These are phyloP conservation scores for Polyergus mexicanus DNA, from an alignment of 1,140 invertebrate genomes.

Conservation along the genomic window DNA sequence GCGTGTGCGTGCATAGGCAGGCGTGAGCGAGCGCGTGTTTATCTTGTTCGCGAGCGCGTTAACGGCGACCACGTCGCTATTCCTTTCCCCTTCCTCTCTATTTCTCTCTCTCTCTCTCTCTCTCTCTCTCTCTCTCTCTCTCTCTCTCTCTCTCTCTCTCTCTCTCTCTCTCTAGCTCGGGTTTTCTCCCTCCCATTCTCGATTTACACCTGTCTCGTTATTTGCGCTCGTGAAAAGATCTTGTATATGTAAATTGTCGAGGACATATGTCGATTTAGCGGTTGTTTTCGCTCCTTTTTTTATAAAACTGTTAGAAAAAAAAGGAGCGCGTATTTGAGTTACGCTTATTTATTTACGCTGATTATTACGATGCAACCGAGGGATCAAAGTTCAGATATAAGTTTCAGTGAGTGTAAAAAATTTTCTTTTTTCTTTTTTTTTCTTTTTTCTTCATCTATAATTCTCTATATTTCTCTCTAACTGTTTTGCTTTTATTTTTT, in stretches of 20 bases:
- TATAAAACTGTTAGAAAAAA: too few relatives aligned
- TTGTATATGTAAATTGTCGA: background rate
- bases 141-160: background rate
- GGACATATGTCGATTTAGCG: background rate
- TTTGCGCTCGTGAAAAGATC: slow-evolving; percentile 33
- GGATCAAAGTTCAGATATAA: background rate
- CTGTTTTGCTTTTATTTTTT: background rate
- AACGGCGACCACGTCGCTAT: background rate
- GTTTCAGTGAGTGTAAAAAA: background rate
- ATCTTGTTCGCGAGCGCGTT: slow-evolving; percentile 34
- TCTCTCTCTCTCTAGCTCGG: background rate
- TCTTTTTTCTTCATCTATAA: background rate
- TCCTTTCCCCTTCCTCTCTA: slow-evolving; percentile 43
- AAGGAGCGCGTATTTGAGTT: too few relatives aligned
- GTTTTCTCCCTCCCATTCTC: background rate
- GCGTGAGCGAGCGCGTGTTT: slow-evolving; percentile 31
- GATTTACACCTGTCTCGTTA: background rate
- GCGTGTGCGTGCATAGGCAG: slow-evolving; percentile 69
- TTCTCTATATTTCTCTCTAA: background rate
- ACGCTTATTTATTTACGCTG: background rate
- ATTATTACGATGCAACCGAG: slow-evolving; percentile 13
- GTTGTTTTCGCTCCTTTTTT: too few relatives aligned
- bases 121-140: slow-evolving; percentile 2
- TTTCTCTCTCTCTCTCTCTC: slow-evolving; percentile 22
- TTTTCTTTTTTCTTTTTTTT: background rate